These are phyloP conservation scores for Barnardius zonarius DNA, from an alignment of 2,113 vertebrate genomes.

Conservation along the genomic window DNA sequence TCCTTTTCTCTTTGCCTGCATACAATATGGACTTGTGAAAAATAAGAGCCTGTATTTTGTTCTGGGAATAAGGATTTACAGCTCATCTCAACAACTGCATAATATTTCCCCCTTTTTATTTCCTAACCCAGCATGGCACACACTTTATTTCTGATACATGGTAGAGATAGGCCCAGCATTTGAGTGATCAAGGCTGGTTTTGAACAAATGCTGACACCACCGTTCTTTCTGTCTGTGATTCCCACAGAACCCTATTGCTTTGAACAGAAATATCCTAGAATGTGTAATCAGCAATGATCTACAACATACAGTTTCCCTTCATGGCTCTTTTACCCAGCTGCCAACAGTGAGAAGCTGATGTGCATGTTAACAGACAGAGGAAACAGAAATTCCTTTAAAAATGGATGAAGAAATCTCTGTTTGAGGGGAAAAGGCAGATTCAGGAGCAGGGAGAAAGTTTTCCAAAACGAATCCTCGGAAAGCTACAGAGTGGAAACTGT, in stretches of 20 bases:
- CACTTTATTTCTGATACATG: neutral
- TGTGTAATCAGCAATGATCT: neutral
- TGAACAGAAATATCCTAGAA: slow-evolving; percentile 20
- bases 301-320: neutral
- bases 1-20: neutral
- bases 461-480: neutral
- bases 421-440: neutral
- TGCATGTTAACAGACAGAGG: neutral
- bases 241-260: neutral
- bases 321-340: neutral
- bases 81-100: neutral
- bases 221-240: neutral
- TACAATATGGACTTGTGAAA: neutral
- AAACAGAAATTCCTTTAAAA: neutral
- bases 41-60: neutral
- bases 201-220: neutral
- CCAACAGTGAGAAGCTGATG: neutral
- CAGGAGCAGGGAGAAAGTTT: neutral
- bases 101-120: neutral
- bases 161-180: neutral
- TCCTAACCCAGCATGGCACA: neutral
- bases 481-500: neutral
- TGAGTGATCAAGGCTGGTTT: neutral
- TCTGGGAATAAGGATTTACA: neutral
- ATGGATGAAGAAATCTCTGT: neutral